Base-by-base conservation (phyloP, 2,888 invertebrate genomes). In the Lasioglossum lativentre region DNA sequence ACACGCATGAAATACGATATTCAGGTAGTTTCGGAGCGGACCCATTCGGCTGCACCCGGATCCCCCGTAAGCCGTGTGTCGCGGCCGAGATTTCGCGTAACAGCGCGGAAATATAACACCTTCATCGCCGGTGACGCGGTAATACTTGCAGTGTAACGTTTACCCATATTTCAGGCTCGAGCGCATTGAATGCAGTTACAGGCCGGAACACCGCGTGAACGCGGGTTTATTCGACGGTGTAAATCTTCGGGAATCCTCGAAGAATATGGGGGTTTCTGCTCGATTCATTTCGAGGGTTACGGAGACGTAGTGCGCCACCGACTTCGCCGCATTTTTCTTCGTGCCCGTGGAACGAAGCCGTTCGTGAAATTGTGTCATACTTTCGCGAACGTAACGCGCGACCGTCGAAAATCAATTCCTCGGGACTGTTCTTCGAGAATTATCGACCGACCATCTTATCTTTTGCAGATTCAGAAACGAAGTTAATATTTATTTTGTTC, bases 1-100 rank as follows among this genome's bases (percentile, higher is more conserved):
- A 82, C 81, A 80, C 86, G n/a, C 78, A 34, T 79, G 90, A 91
- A 88, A 90, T 82, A 85, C 86, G 90, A 88, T 90, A 90, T 90
- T 90, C 91, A 75, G 78, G 80, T 85, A 83, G 85, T 84, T 84
- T 83, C 80, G 79, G 23, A 27, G 80, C 78, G 80, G 77, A 78
- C 80, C 78, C 77, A 72, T 88, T 83, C 78, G 86, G 72, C 78
- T 82, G 79, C 52, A 27, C 34, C n/a, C 10, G 85, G 78, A 85
- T 80, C 73, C 47, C 66, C 38, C 75, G 74, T 85, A 87, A 85
- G 82, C 85, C 78, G 70, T 74, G 40, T 75, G 71, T 83, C 79
- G 83, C 66, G 68, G 86, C 30, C 70, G 78, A 86, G 82, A 90
- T 89, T 87, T 71, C 79, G 75, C 73, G 79, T 83, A 83, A 83